Percentiles rank a stretch among this genome's conserved stretches.
Conservation (phyloP, 2,113 vertebrate species). For the Odocoileus hemionus region DNA sequence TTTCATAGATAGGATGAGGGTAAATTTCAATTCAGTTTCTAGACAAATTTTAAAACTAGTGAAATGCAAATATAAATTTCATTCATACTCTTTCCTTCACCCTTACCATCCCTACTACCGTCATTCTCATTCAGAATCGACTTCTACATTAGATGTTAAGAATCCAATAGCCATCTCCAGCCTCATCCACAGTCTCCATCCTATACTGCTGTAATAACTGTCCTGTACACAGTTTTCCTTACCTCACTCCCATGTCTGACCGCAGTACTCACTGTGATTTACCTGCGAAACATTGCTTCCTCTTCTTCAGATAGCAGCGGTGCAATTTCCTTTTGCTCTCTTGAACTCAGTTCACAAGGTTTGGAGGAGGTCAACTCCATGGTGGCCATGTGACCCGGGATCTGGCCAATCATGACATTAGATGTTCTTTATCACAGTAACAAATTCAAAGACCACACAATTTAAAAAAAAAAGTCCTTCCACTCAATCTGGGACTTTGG, state of each 20-base stretch:
- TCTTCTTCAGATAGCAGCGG: neutral
- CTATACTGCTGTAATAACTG: neutral
- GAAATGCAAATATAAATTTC: neutral
- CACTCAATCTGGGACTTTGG: neutral
- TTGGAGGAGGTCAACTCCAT: neutral
- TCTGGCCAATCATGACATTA: neutral
- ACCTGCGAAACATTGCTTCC: neutral
- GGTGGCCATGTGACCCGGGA: neutral
- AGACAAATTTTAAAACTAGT: neutral
- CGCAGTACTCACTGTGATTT: neutral
- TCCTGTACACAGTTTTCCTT: neutral
- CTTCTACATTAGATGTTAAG: neutral
- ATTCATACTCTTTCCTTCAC: neutral
- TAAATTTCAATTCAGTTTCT: neutral
- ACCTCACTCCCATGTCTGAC: neutral
- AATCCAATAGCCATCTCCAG: neutral
- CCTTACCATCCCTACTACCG: neutral
- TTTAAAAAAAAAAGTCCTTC: neutral
- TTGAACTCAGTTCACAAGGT: neutral
- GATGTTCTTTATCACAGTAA: neutral
- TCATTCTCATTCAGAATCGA: neutral
- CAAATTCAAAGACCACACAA: neutral
- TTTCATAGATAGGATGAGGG: neutral
- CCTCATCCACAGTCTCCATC: neutral
- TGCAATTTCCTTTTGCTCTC: neutral